These are phyloP conservation scores for Hesperia comma DNA, from an alignment of 2,888 invertebrate genomes.

Conservation along the genomic window DNA sequence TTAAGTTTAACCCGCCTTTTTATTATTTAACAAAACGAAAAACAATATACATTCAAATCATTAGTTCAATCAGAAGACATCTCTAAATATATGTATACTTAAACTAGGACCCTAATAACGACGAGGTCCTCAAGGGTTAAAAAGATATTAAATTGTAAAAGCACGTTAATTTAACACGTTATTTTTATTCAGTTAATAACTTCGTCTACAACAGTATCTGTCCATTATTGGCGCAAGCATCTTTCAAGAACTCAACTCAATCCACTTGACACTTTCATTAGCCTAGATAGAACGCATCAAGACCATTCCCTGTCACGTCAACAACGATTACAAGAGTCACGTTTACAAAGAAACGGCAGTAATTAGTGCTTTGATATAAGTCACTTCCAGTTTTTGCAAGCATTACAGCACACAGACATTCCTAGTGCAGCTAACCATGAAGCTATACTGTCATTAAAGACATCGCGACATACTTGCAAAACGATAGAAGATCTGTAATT, in stretches of 20 bases:
- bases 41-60: too few relatives aligned
- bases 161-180: too few relatives aligned
- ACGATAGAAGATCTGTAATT: conserved; percentile 20
- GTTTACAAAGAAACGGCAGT: conserved; percentile 13
- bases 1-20: too few relatives aligned
- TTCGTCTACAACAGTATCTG: background rate
- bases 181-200: background rate
- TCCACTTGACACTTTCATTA: conserved; percentile 31
- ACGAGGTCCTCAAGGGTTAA: too few relatives aligned
- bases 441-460: conserved; percentile 21
- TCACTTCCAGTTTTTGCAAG: conserved; percentile 25
- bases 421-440: conserved; percentile 24
- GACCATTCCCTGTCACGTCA: conserved; percentile 1
- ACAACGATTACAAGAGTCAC: conserved; percentile 5
- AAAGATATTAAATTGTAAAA: too few relatives aligned
- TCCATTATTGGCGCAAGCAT: background rate
- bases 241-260: conserved; percentile 1
- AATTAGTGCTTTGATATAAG: conserved; percentile 18
- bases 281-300: conserved; percentile 20
- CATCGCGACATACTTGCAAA: conserved; percentile 35
- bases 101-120: too few relatives aligned
- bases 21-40: too few relatives aligned
- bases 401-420: conserved; percentile 31
- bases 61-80: too few relatives aligned
- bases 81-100: too few relatives aligned